Conservation (phyloP, 2,113 vertebrate genomes). For the Callithrix jacchus region DNA sequence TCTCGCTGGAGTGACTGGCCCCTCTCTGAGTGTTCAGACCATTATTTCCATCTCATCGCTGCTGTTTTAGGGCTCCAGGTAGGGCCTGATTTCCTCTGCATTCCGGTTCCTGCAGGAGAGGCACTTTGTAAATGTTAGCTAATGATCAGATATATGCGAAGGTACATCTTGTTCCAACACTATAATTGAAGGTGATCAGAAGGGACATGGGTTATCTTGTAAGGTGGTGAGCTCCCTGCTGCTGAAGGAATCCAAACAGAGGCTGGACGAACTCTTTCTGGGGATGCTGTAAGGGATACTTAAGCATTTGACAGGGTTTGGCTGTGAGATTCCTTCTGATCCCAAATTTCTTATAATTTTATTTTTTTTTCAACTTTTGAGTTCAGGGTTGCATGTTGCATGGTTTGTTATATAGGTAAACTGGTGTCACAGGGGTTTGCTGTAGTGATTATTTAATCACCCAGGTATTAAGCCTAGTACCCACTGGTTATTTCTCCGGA, state of each 20-base stretch:
- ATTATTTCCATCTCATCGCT: not conserved
- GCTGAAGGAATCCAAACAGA: not conserved
- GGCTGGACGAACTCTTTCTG: not conserved
- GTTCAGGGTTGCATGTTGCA: too few species aligned
- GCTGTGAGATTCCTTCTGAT: not conserved
- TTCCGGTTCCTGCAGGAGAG: not conserved
- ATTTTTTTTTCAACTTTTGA: too few species aligned
- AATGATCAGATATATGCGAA: not conserved
- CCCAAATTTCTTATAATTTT: not conserved
- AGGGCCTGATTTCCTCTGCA: not conserved
- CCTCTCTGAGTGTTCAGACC: not conserved
- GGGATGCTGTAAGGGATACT: not conserved
- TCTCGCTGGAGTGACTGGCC: not conserved
- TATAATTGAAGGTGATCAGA: not conserved
- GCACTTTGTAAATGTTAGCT: not conserved
- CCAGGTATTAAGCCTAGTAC: too few species aligned
- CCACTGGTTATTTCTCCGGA: too few species aligned
- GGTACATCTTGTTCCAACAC: not conserved
- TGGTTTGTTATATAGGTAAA: too few species aligned
- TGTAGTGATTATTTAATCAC: too few species aligned
- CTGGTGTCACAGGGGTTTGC: too few species aligned
- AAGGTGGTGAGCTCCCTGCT: not conserved
- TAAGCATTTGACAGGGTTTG: not conserved
- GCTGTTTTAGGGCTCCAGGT: too few species aligned
- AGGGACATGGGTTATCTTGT: not conserved